phyloP scores from a whole-genome alignment of 2,797 vertebrate genomes.

The Spinibarbus caldwelli region DNA sequence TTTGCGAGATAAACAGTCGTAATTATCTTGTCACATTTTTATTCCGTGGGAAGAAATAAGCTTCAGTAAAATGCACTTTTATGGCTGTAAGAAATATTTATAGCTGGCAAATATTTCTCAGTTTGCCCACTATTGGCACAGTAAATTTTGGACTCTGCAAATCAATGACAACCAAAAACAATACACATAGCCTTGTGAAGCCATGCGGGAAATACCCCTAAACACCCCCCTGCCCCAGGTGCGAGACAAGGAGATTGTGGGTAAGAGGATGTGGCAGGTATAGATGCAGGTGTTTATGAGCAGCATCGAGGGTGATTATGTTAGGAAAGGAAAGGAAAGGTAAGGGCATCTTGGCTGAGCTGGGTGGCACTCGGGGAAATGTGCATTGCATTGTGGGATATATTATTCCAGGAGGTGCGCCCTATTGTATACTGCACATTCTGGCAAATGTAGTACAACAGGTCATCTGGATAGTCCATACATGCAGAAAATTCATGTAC shows the following conservation, averaged over 20 bases:
- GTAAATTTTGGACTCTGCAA: conserved; percentile 8
- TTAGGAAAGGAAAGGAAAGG: conserved; percentile 23
- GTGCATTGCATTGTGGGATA: conserved; percentile 5
- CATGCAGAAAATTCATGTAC: background rate
- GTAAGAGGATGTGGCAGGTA: conserved; percentile 12
- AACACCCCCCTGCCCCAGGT: background rate
- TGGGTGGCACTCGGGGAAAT: conserved; percentile 65
- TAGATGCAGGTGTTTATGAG: conserved; percentile 67
- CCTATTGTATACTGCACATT: background rate
- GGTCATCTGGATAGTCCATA: background rate
- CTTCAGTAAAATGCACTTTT: background rate
- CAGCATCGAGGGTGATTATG: conserved; percentile 35
- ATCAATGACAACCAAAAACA: conserved; percentile 6
- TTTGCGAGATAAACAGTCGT: background rate
- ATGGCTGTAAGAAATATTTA: background rate
- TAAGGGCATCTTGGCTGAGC: conserved; percentile 65
- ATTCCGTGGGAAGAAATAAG: background rate
- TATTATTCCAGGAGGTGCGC: background rate
- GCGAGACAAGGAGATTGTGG: background rate
- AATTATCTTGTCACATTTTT: background rate
- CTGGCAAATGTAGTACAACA: background rate
- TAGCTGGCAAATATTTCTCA: background rate
- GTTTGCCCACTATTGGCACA: background rate
- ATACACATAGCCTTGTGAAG: background rate
- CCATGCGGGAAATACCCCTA: background rate